A percentile compares a stretch with the other conserved stretches of the same genome.
Conservation (phyloP, 1,140 invertebrate species). For the Lanistes nyassanus region DNA sequence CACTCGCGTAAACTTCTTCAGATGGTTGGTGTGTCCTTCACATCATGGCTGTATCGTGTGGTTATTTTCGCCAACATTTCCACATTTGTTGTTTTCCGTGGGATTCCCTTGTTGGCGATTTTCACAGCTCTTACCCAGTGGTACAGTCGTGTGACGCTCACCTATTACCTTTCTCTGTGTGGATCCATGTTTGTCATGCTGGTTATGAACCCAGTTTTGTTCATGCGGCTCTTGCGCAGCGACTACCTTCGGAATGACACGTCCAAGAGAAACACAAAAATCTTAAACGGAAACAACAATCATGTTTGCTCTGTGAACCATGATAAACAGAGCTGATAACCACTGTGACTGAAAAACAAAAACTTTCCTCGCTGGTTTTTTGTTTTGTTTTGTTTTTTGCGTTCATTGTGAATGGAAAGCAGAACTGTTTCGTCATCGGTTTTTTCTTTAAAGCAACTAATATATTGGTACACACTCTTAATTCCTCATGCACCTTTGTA, state of each 20-base stretch:
- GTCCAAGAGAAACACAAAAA: constrained; percentile 8
- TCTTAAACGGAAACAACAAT: constrained; percentile 38
- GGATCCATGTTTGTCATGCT: constrained; percentile 54
- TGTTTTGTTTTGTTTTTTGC: not conserved
- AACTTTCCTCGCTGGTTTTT: not conserved
- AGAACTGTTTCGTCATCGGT: too few relatives aligned
- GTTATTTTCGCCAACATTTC: constrained; percentile 49
- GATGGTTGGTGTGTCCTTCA: constrained; percentile 46
- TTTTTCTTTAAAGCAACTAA: too few relatives aligned
- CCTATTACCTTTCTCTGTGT: constrained; percentile 42
- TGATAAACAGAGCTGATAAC: not conserved
- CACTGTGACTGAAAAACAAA: not conserved
- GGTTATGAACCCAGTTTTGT: constrained; percentile 54
- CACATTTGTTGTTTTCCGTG: constrained; percentile 53
- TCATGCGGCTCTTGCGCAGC: constrained; percentile 57
- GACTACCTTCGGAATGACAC: constrained; percentile 48
- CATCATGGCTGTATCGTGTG: constrained; percentile 42
- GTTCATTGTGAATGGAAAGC: too few relatives aligned
- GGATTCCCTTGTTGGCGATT: constrained; percentile 41
- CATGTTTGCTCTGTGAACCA: constrained; percentile 29
- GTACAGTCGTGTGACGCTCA: constrained; percentile 33
- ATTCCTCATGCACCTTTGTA: too few relatives aligned
- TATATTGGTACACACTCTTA: too few relatives aligned
- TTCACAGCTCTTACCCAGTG: constrained; percentile 42
- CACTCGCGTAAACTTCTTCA: constrained; percentile 61